A percentile compares a stretch with the other conserved stretches of the same genome.
These are phyloP conservation scores for Acheta domesticus DNA, from an alignment of 2,888 invertebrate genomes.

Conservation along the genomic window DNA sequence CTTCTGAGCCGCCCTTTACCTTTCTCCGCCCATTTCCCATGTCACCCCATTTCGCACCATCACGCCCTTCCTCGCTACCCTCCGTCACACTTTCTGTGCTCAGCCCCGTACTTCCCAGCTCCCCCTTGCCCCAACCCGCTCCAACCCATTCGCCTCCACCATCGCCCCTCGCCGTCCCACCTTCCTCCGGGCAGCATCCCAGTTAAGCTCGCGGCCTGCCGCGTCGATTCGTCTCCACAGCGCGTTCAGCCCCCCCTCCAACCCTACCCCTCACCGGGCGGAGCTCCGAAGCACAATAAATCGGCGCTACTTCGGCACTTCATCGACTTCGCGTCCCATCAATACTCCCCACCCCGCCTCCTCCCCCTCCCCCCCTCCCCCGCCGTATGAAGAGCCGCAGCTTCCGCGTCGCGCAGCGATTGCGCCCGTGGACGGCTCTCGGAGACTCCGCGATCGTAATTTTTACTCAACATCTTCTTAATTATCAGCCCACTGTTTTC, in stretches of 20 bases:
- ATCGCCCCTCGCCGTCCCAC: too few species aligned
- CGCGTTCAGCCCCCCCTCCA: background rate
- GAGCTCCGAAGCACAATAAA: background rate
- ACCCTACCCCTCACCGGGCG: background rate
- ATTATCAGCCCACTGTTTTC: background rate
- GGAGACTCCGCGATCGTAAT: background rate
- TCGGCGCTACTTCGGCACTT: conserved; percentile 10
- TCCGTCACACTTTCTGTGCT: background rate
- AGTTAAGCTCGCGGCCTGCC: background rate
- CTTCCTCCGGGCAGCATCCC: too few species aligned
- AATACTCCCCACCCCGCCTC: background rate
- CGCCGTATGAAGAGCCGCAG: background rate
- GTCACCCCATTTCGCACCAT: too few species aligned
- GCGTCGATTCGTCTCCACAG: background rate
- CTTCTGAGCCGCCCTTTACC: background rate
- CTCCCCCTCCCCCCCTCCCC: too few species aligned
- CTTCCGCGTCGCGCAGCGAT: background rate
- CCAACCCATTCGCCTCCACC: background rate
- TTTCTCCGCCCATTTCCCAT: too few species aligned
- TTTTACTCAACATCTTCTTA: background rate
- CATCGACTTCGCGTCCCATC: conserved; percentile 1
- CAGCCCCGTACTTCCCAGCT: background rate
- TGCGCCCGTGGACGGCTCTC: too few species aligned
- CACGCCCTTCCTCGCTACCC: background rate
- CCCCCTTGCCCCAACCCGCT: background rate